Evolutionary conservation across 2,888 invertebrate species (phyloP).

Genomic region (Drosophila macrospina): DNA sequence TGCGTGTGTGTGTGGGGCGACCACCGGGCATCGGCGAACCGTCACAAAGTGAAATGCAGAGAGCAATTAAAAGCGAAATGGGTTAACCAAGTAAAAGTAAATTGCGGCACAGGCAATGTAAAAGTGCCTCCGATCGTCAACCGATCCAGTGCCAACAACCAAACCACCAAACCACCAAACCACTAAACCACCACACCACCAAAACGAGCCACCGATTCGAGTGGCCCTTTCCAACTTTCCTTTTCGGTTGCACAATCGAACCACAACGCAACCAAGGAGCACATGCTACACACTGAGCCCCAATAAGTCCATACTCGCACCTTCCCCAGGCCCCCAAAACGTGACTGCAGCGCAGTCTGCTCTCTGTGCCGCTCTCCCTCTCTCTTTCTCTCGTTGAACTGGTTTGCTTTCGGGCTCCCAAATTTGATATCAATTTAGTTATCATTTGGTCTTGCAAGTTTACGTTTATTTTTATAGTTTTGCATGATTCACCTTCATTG

Average conservation of each 20-base stretch:
- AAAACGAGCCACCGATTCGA: slow-evolving; percentile 11
- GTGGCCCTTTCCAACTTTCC: slow-evolving; percentile 73
- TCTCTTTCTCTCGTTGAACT: slow-evolving; percentile 31
- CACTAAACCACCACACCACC: neutral
- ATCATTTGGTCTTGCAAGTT: slow-evolving; percentile 25
- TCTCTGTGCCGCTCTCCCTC: neutral
- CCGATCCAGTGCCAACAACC: neutral
- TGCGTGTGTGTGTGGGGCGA: slow-evolving; percentile 5
- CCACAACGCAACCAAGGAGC: slow-evolving; percentile 42
- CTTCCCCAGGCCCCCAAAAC: slow-evolving; percentile 20
- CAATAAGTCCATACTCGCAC: neutral
- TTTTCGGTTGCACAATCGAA: slow-evolving; percentile 74
- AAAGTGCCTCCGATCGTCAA: slow-evolving; percentile 27
- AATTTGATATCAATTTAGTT: slow-evolving; percentile 45
- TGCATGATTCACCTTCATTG: slow-evolving; percentile 50
- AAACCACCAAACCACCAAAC: neutral
- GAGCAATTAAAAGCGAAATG: slow-evolving; percentile 71
- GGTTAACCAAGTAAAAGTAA: slow-evolving; percentile 77
- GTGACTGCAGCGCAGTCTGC: too few relatives aligned
- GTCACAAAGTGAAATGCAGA: slow-evolving; percentile 68
- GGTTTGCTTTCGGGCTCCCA: slow-evolving; percentile 42
- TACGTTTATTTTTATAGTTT: slow-evolving; percentile 16
- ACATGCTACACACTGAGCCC: slow-evolving; percentile 17
- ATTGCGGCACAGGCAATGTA: slow-evolving; percentile 55
- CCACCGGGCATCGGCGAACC: slow-evolving; percentile 32